These are phyloP conservation scores for Bombus superbus DNA, from an alignment of 1,140 invertebrate genomes.

Conservation along the genomic window DNA sequence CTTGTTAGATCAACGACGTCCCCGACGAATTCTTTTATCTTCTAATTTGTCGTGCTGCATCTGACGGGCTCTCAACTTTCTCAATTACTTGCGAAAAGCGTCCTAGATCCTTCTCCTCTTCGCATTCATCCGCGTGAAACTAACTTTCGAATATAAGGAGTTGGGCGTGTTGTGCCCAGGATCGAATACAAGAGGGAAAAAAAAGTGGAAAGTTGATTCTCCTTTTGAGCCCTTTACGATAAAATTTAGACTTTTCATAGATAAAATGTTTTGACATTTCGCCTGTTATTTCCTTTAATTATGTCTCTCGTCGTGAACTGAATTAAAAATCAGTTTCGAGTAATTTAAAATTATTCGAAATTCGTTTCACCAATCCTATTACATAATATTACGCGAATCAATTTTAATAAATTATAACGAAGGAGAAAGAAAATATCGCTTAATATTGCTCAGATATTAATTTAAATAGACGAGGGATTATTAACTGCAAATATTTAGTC, in stretches of 20 bases:
- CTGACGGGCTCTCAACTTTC: constrained; percentile 34
- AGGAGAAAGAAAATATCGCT: not conserved
- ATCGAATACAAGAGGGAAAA: not conserved
- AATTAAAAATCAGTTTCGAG: not conserved
- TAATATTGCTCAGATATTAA: not conserved
- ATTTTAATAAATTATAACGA: not conserved
- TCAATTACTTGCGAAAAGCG: constrained; percentile 19
- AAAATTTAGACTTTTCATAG: too few species aligned
- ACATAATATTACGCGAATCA: too few species aligned
- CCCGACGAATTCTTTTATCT: constrained; percentile 41
- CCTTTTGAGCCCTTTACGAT: too few species aligned
- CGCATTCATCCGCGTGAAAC: not conserved
- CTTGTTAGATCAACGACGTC: constrained; percentile 31
- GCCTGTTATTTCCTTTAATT: too few species aligned
- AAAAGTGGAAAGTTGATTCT: not conserved
- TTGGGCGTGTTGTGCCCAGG: too few species aligned
- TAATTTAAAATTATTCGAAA: not conserved
- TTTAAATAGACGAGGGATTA: not conserved
- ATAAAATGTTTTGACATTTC: too few species aligned
- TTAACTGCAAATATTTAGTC: too few species aligned
- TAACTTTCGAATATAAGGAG: constrained; percentile 4
- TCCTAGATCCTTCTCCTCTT: not conserved
- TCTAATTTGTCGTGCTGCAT: constrained; percentile 42
- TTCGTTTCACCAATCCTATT: not conserved
- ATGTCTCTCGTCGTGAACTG: not conserved